These are phyloP conservation scores for Sylvia borin DNA, from an alignment of 2,797 vertebrate genomes.

Conservation along the genomic window DNA sequence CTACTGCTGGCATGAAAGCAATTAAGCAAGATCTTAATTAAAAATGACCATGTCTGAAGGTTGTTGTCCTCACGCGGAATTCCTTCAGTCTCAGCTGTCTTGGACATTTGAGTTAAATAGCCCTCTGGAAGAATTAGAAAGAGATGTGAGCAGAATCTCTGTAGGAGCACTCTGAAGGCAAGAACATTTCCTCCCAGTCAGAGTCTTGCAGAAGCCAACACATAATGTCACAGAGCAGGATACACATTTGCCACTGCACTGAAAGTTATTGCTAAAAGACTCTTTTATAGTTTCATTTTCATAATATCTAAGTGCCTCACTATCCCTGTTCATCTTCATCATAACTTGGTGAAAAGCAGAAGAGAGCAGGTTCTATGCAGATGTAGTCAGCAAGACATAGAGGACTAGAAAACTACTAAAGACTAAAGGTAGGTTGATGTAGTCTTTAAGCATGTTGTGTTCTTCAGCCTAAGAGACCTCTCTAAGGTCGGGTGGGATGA, in stretches of 20 bases:
- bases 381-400: fast-evolving
- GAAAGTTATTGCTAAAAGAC: background rate
- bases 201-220: background rate
- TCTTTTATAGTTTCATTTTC: background rate
- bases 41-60: background rate
- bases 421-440: background rate
- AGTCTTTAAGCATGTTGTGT: background rate
- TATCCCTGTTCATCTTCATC: background rate
- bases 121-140: background rate
- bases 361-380: background rate
- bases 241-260: background rate
- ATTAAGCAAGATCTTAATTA: background rate
- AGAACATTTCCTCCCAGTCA: background rate
- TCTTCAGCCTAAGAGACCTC: background rate
- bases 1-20: background rate
- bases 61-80: background rate
- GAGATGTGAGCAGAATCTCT: background rate
- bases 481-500: background rate
- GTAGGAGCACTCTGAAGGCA: background rate
- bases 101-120: background rate
- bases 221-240: background rate
- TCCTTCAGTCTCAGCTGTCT: background rate
- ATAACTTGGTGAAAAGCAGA: background rate
- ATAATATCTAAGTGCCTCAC: background rate
- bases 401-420: background rate